phyloP scores from a whole-genome alignment of 2,797 vertebrate species.

The Micromesistius poutassou region DNA sequence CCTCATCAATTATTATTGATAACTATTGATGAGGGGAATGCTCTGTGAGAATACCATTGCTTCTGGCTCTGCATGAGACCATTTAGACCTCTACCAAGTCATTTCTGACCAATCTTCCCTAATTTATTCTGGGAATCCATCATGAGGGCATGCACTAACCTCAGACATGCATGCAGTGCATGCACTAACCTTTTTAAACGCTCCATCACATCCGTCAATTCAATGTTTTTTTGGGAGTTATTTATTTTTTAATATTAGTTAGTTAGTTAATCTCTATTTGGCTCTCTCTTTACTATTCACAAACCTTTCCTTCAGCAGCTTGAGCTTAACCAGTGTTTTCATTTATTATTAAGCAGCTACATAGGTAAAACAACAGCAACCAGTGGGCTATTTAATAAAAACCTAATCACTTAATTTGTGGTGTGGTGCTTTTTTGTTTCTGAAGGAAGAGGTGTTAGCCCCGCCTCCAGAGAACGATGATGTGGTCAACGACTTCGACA shows the following conservation, averaged over 20 bases:
- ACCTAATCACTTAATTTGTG: background rate
- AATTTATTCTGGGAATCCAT: background rate
- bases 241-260: too few species aligned
- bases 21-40: background rate
- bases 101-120: background rate
- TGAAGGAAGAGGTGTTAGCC: conserved; percentile 94
- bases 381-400: too few species aligned
- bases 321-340: background rate
- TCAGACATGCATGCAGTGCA: background rate
- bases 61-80: background rate
- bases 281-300: too few species aligned
- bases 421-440: conserved; percentile 38
- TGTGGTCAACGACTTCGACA: conserved; percentile 98
- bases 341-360: background rate
- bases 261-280: too few species aligned
- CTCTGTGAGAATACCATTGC: background rate
- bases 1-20: too few species aligned
- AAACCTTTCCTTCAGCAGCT: too few species aligned
- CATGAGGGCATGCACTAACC: background rate
- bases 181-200: background rate
- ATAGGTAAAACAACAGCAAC: background rate
- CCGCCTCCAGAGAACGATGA: conserved; percentile 98
- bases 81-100: background rate
- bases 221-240: too few species aligned
- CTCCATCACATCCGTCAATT: background rate